These are phyloP conservation scores for Syncerus caffer DNA, from an alignment of 2,797 vertebrate species.

Conservation along the genomic window DNA sequence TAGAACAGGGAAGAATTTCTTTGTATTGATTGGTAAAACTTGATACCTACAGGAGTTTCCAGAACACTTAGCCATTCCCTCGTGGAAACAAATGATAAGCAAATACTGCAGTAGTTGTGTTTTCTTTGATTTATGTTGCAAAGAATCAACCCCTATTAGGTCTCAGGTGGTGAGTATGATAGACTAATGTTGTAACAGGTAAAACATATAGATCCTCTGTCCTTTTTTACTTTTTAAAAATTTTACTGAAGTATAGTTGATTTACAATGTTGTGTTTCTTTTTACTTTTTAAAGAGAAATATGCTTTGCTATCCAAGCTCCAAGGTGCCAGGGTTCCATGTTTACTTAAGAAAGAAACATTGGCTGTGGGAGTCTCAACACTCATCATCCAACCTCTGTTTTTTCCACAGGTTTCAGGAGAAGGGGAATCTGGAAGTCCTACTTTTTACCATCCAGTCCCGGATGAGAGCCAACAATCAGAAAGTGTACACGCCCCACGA, in stretches of 20 bases:
- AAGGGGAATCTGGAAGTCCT: constrained; percentile 97
- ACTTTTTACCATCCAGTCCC: constrained; percentile 98
- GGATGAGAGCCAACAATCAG: constrained; percentile 99
- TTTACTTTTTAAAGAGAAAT: constrained; percentile 5
- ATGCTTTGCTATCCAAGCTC: not conserved
- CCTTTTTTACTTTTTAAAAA: not conserved
- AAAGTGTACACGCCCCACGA: constrained; percentile 94
- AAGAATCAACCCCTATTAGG: not conserved
- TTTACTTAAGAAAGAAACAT: not conserved
- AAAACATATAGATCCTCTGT: not conserved
- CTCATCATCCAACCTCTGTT: not conserved
- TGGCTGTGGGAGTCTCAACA: not conserved
- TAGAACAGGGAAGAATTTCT: not conserved
- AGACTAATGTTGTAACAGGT: not conserved
- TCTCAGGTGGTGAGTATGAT: not conserved
- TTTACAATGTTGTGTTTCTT: not conserved
- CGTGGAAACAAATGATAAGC: not conserved
- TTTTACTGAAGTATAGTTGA: not conserved
- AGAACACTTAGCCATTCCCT: not conserved
- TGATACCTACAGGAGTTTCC: not conserved
- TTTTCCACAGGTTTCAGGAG: constrained; percentile 92
- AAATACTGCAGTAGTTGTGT: not conserved
- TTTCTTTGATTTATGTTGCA: not conserved
- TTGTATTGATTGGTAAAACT: not conserved
- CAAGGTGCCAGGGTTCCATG: not conserved